Evolutionary conservation across 2,797 vertebrate genomes (phyloP).

Genomic region (Triplophysa yarkandensis): DNA sequence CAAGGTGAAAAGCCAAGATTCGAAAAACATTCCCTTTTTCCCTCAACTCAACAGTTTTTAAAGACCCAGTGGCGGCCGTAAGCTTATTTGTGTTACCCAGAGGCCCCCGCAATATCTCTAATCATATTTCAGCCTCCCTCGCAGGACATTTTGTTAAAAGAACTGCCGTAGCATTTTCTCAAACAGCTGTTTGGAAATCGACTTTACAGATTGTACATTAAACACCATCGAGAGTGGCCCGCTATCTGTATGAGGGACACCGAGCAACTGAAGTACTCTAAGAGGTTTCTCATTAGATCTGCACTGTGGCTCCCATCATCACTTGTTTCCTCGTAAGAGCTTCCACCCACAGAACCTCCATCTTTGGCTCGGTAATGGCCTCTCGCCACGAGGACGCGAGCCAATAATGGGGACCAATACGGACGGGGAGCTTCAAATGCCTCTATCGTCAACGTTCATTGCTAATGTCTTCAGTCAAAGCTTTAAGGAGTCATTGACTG

Average conservation of each 20-base stretch:
- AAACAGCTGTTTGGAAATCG: slow-evolving; percentile 26
- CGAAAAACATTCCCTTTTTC: neutral
- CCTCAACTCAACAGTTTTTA: slow-evolving; percentile 18
- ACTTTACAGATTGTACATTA: slow-evolving; percentile 20
- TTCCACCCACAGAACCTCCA: slow-evolving; percentile 26
- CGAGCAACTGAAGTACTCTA: slow-evolving; percentile 12
- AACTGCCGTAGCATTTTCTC: slow-evolving; percentile 8
- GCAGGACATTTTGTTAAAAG: slow-evolving; percentile 12
- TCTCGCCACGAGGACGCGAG: slow-evolving; percentile 1
- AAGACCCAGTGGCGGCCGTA: slow-evolving; percentile 18
- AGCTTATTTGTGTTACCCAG: slow-evolving; percentile 28
- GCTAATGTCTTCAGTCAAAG: slow-evolving; percentile 72
- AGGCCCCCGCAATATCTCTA: slow-evolving; percentile 7
- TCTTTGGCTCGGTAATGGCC: slow-evolving; percentile 26
- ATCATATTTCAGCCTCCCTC: slow-evolving; percentile 36
- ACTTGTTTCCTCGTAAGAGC: slow-evolving; percentile 21
- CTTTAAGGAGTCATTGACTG: slow-evolving; percentile 74
- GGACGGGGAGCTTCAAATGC: neutral
- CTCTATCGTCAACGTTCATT: slow-evolving; percentile 61
- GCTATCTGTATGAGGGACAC: slow-evolving; percentile 5
- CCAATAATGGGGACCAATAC: slow-evolving; percentile 35
- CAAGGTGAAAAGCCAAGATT: slow-evolving; percentile 20
- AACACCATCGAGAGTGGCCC: slow-evolving; percentile 26
- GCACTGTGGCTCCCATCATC: slow-evolving; percentile 10
- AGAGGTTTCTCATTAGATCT: slow-evolving; percentile 20